Base-by-base conservation (phyloP, 2,113 vertebrate genomes). In the Seriola dumerili region DNA sequence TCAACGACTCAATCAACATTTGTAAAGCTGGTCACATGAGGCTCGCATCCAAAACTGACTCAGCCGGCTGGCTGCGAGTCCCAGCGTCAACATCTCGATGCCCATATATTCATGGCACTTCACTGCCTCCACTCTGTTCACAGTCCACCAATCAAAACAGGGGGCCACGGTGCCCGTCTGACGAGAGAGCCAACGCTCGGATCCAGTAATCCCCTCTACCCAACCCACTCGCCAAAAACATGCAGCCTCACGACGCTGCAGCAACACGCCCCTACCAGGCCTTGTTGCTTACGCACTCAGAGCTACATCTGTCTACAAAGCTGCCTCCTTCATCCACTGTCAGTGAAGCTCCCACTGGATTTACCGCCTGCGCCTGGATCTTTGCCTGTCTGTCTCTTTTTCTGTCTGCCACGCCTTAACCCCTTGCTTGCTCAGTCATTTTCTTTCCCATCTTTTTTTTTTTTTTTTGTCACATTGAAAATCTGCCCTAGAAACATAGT, bases 1-100 rank as follows among this genome's bases (percentile, higher is more conserved):
- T 80, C 80, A 32, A 85, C 84, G 62, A 85, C 87, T 94, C 87
- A 90, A 91, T 94, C 92, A 92, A 91, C 89, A 93, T 92, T 94
- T 90, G 74, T 87, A 88, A 92, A 93, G 80, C 88, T 80, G 84
- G 36, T 85, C 83, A 84, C 85, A 83, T 50, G 82, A 81, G 90
- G 78, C 86, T 85, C 0, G 13, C 12, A 46, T 88, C 80, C 89
- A 82, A 81, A 80, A 91, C 68, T 63, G 85, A 91, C 72, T 86
- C 85, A 78, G 85, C 78, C 29, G 23, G 70, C 88, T 80, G 86
- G 82, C 83, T 83, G 78, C 8, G 44, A 69, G 74, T 48, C 69
- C 55, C 72, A 14, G 66, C 62, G 21, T 80, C 86, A 76, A 73
- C 83, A 75, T 81, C 82, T 77, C 50, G 0, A 48, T 19, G 21